phyloP scores from a whole-genome alignment of 2,797 vertebrate species.

The Dermochelys coriacea region DNA sequence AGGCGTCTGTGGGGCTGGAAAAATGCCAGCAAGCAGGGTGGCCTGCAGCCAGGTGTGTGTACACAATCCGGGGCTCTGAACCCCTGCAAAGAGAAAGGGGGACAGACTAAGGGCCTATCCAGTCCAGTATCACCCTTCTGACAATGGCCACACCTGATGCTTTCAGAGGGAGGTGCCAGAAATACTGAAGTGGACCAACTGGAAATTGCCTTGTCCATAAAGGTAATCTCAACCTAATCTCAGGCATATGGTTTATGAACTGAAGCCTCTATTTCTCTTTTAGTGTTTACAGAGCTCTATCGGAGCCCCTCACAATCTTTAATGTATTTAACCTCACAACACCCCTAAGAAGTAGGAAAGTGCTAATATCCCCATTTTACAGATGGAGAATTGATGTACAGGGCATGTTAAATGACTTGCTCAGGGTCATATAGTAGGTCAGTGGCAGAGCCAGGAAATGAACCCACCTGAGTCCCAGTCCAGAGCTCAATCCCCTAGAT shows the following conservation, averaged over 20 bases:
- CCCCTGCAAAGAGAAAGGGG: background rate
- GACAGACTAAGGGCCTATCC: background rate
- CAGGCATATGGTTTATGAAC: background rate
- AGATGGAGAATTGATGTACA: background rate
- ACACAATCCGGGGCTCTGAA: fast-evolving
- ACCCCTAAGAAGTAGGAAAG: background rate
- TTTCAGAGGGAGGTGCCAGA: background rate
- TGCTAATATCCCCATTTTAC: background rate
- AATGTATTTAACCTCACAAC: fast-evolving
- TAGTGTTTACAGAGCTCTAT: background rate
- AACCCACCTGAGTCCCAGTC: background rate
- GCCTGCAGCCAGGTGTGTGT: background rate
- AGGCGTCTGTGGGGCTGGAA: background rate
- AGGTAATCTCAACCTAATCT: background rate
- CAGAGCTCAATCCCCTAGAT: background rate
- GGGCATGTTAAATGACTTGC: background rate
- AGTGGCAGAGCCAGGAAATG: background rate
- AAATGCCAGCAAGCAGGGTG: background rate
- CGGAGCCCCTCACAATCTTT: fast-evolving
- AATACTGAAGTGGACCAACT: background rate
- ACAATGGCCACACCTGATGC: background rate
- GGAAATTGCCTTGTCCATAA: background rate
- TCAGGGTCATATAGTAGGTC: background rate
- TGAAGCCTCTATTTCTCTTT: background rate
- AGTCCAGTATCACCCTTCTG: background rate